Evolutionary conservation across 2,113 vertebrate genomes (phyloP).

Genomic region (Zonotrichia leucophrys): DNA sequence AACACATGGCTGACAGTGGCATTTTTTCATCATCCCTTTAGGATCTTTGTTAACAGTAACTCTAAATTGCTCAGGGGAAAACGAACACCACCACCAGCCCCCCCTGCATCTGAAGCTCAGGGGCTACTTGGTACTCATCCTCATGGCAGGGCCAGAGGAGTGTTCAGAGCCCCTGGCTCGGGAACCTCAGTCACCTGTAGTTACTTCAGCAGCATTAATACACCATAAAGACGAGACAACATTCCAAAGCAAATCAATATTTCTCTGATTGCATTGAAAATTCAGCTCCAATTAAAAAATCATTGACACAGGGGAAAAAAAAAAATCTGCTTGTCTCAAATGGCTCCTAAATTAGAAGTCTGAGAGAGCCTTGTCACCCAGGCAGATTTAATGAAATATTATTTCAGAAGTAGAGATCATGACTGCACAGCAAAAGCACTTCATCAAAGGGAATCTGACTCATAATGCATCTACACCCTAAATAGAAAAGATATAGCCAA

Average conservation of each 20-base stretch:
- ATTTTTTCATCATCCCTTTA: neutral
- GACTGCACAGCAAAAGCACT: neutral
- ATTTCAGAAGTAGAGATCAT: neutral
- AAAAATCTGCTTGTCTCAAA: neutral
- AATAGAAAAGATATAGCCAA: neutral
- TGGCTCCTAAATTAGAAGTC: neutral
- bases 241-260: neutral
- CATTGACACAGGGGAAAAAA: neutral
- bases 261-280: conserved; percentile 36
- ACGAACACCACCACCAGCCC: neutral
- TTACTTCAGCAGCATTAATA: neutral
- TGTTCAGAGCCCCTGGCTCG: neutral
- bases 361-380: neutral
- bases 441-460: neutral
- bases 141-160: neutral
- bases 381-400: neutral
- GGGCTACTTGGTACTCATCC: neutral
- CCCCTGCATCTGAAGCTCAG: neutral
- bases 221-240: neutral
- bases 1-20: neutral
- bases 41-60: neutral
- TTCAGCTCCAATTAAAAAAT: conserved; percentile 20
- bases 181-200: neutral
- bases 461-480: neutral
- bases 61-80: neutral